Conservation (phyloP, 1,140 invertebrate species). For the Gerris buenoi region DNA sequence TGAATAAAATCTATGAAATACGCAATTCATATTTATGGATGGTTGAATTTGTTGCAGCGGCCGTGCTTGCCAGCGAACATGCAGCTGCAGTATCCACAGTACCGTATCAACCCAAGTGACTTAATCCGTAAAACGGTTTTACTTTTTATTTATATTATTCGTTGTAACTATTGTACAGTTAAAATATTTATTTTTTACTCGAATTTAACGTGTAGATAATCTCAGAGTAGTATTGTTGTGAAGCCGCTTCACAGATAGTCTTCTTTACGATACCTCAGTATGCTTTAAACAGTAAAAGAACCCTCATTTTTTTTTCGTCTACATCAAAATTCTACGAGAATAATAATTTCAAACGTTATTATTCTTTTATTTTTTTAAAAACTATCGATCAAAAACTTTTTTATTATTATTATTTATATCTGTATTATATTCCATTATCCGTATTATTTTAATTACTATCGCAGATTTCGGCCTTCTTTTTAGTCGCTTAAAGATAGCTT, state of each 20-base stretch:
- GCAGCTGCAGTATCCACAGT: conserved; percentile 15
- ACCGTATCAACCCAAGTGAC: conserved; percentile 17
- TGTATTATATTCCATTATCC: background rate
- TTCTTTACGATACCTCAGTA: background rate
- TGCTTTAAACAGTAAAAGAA: no score
- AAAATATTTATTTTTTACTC: background rate
- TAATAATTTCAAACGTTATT: background rate
- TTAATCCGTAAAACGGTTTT: conserved; percentile 1
- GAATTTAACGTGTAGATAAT: background rate
- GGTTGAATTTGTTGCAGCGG: conserved; percentile 15
- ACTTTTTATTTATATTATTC: background rate
- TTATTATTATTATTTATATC: background rate
- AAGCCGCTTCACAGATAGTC: background rate
- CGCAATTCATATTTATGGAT: no score
- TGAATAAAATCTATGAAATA: no score
- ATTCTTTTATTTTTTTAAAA: background rate
- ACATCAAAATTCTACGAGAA: background rate
- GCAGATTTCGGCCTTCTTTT: no score
- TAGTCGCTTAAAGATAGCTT: no score
- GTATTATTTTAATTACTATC: background rate
- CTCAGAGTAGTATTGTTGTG: background rate
- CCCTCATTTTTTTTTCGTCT: no score
- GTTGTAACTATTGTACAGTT: background rate
- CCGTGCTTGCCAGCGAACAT: conserved; percentile 16
- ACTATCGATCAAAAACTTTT: background rate